Evolutionary conservation across 1,140 invertebrate species (phyloP), one percentile per base, ranked within the genome.

Genomic region (Aradophagus sp.): DNA sequence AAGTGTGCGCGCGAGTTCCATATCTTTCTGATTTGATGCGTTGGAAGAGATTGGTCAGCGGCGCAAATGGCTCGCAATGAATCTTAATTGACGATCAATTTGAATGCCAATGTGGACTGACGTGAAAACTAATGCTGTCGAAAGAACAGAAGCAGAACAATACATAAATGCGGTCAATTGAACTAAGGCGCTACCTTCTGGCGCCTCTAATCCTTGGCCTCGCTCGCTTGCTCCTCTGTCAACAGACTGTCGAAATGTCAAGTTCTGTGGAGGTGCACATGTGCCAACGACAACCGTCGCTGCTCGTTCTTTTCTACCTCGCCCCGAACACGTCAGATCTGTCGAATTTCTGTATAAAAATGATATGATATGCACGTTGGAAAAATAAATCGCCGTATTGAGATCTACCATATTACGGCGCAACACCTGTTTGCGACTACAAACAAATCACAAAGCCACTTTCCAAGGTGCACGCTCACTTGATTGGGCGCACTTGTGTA

Each of bases 361-460:
- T 84, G 84, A 86, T 86, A 86, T 86, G 84, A 84, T 85, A 84
- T 85, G 84, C 84, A 84, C 79, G 73, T 85, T 85, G 82, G 75
- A 86, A 86, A 86, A 85, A 86, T 86, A 86, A 86, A 83, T 85
- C 83, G 81, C 83, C 76, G 75, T 77, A 79, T 82, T 44, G 31
- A 36, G 34, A 80, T 77, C 80, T 72, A 44, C 8, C 62, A 50
- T 11, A 15, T 44, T 32, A 36, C 19, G 17, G 16, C 15, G 2
- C 6, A 26, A 14, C 20, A 27, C 14, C 39, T 52, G 23, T 14
- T 13, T 26, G 32, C 20, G n/a, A n/a, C n/a, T n/a, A 44, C 8
- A 19, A 19, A 23, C n/a, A n/a, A n/a, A n/a, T n/a, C n/a, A n/a
- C n/a, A n/a, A n/a, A n/a, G n/a, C n/a, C n/a, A n/a, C n/a, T n/a